A percentile compares a stretch with the other conserved stretches of the same genome.
Evolutionary conservation across 2,888 invertebrate genomes (phyloP).

Genomic region (Pachycephus smyrnensis): DNA sequence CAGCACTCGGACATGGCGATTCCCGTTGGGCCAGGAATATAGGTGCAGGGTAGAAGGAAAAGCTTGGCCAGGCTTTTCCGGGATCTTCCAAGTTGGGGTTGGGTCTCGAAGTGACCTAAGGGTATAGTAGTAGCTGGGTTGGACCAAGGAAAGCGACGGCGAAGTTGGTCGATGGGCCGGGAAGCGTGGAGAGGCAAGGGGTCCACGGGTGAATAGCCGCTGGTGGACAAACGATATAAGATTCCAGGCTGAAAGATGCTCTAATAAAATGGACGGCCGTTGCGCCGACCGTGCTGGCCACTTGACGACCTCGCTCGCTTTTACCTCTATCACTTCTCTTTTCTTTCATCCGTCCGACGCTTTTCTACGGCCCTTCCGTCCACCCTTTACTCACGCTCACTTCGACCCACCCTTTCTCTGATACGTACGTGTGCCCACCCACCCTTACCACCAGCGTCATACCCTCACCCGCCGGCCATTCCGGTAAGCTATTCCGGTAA

Average conservation of each 20-base stretch:
- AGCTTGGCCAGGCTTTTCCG: neutral
- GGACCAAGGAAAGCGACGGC: neutral
- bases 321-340: conserved; percentile 34
- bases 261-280: conserved; percentile 60
- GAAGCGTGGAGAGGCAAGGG: conserved; percentile 8
- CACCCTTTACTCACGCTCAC: conserved; percentile 28
- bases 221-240: conserved; percentile 59
- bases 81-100: neutral
- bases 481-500: conserved; percentile 33
- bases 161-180: neutral
- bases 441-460: conserved; percentile 28
- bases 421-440: conserved; percentile 13
- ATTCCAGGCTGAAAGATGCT: conserved; percentile 58
- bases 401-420: conserved; percentile 26
- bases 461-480: conserved; percentile 30
- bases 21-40: neutral
- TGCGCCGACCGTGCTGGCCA: conserved; percentile 41
- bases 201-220: conserved; percentile 41
- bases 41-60: neutral
- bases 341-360: conserved; percentile 32
- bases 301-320: conserved; percentile 48
- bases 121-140: neutral
- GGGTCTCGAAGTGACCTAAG: neutral
- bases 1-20: neutral
- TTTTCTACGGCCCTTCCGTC: conserved; percentile 27